Evolutionary conservation across 2,797 vertebrate genomes (phyloP), one percentile per base, ranked within the genome.

Genomic region (Pteropus rufus): DNA sequence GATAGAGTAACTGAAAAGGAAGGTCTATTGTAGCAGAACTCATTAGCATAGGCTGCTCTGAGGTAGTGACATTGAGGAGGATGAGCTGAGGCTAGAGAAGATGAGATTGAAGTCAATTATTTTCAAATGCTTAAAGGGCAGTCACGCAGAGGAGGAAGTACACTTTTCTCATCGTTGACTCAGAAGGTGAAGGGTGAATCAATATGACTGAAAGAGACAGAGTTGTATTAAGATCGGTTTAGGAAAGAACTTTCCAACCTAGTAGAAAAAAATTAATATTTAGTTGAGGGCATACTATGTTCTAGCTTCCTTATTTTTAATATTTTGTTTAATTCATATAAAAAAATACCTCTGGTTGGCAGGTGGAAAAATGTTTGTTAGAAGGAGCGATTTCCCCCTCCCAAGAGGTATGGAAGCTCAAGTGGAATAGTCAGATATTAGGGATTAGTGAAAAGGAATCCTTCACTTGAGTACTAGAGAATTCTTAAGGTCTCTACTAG

Each of bases 191-290:
- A 76, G 7, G 0, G 0, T 86, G 29, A 83, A 62, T 21, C 5
- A 18, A 14, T 14, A 24, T 46, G 62, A 77, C 10, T 73, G 6
- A 34, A 94, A 92, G 73, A 84, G 34, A 58, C 5, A 80, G 64
- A 85, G n/a, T 8, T 73, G 34, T 70, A 44, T 5, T 94, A 24
- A 72, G 49, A 56, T 70, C 5, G 14, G 24, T 49, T 69, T 75
- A 67, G 62, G 76, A 67, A 86, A 87, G 46, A 95, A 87, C 10
- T 87, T 89, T 41, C 75, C 24, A 85, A 60, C 15, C 21, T 46
- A 64, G 10, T 16, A 65, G n/a, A 29, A 62, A 75, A 60, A n/a
- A 7, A 89, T 49, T 49, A 49, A 29, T 14, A 18, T 8, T 60
- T 77, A 54, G 4, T 65, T 70, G n/a, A 89, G 34, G 65, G 1